Conservation (phyloP, 1,140 invertebrate species). For the Sitodiplosis mosellana region DNA sequence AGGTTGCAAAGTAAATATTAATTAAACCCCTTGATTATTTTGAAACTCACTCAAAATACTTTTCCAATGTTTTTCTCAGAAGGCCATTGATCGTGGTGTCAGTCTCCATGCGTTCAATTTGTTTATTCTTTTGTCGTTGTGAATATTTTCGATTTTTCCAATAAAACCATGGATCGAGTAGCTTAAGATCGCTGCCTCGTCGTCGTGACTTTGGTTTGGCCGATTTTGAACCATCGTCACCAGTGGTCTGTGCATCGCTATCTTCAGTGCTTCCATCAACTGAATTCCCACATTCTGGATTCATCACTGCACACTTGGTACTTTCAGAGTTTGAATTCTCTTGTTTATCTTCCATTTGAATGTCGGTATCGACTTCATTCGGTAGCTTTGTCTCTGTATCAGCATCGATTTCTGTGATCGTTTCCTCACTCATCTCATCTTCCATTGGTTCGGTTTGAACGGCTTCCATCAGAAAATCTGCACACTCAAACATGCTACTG, state of each 20-base stretch:
- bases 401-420: conserved; percentile 2
- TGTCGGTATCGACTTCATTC: neutral
- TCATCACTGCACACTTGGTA: neutral
- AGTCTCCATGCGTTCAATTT: conserved; percentile 30
- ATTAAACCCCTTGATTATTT: no score
- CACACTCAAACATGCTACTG: neutral
- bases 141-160: conserved; percentile 46
- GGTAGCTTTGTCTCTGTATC: conserved; percentile 1
- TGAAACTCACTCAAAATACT: conserved; percentile 33
- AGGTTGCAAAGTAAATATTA: no score
- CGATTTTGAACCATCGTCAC: neutral
- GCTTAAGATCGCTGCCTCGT: conserved; percentile 42
- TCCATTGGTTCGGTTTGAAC: neutral
- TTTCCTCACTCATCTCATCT: conserved; percentile 1
- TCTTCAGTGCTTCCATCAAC: neutral
- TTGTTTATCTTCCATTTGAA: neutral
- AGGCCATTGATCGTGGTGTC: conserved; percentile 47
- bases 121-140: conserved; percentile 34
- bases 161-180: conserved; percentile 52
- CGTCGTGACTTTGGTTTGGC: conserved; percentile 36
- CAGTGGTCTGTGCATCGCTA: neutral
- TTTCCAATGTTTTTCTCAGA: conserved; percentile 36
- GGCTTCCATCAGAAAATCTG: neutral
- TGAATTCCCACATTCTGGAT: neutral
- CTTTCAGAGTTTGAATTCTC: neutral